Conservation (phyloP, 1,140 invertebrate species). For the Mesaphorura yosii region DNA sequence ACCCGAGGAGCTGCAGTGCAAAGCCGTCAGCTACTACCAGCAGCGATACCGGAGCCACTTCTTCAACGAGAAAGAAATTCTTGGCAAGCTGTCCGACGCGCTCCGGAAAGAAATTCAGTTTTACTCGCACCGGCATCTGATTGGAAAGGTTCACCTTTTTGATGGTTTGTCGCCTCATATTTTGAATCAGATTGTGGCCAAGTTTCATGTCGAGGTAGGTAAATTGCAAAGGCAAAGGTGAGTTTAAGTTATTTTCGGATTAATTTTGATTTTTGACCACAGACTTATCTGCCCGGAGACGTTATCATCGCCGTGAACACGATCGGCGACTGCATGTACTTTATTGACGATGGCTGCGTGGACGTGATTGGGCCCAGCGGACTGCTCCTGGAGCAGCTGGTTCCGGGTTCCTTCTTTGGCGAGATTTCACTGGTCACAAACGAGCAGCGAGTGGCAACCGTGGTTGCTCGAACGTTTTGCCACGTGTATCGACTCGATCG, state of each 20-base stretch:
- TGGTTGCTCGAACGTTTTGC: neutral
- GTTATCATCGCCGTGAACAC: slow-evolving; percentile 7
- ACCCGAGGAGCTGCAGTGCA: slow-evolving; percentile 10
- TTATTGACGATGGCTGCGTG: slow-evolving; percentile 16
- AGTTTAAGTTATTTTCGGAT: no score
- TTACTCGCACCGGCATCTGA: slow-evolving; percentile 10
- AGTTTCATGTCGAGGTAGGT: slow-evolving; percentile 3
- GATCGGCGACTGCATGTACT: slow-evolving; percentile 16
- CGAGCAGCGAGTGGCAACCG: slow-evolving; percentile 2
- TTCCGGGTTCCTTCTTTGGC: slow-evolving; percentile 16
- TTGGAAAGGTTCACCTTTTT: slow-evolving; percentile 9
- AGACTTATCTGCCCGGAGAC: slow-evolving; percentile 16
- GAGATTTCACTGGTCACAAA: slow-evolving; percentile 17
- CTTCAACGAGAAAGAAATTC: slow-evolving; percentile 15
- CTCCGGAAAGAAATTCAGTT: slow-evolving; percentile 15
- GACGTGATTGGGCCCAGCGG: neutral
- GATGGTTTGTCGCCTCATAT: slow-evolving; percentile 4
- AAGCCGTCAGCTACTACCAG: slow-evolving; percentile 12
- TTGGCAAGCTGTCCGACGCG: slow-evolving; percentile 5
- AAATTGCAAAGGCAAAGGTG: no score
- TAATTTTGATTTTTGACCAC: no score
- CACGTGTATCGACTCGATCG: neutral
- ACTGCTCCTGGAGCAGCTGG: neutral
- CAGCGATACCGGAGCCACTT: slow-evolving; percentile 11
- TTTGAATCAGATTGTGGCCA: slow-evolving; percentile 12